These are phyloP conservation scores for Pheucticus melanocephalus DNA, from an alignment of 2,113 vertebrate species.

Conservation along the genomic window DNA sequence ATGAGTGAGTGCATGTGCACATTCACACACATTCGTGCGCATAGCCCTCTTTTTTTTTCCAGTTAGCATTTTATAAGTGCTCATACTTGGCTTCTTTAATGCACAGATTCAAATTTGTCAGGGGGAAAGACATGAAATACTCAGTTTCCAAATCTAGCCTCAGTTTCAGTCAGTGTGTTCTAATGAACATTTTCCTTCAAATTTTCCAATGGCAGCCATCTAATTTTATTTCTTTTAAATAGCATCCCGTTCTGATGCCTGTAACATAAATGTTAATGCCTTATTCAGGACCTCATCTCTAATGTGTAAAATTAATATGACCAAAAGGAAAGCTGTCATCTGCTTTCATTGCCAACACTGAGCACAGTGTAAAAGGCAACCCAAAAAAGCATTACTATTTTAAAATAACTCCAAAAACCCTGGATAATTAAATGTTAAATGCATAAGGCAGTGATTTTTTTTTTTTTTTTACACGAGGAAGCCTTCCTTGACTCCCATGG, in stretches of 20 bases:
- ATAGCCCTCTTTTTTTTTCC: neutral
- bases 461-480: neutral
- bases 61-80: neutral
- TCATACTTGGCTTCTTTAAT: neutral
- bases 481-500: rapidly evolving
- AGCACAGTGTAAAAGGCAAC: neutral
- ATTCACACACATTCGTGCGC: rapidly evolving
- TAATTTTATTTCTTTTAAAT: constrained; percentile 4
- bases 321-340: neutral
- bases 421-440: neutral
- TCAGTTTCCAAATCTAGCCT: neutral
- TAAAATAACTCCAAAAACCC: neutral
- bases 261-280: neutral
- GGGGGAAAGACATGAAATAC: neutral
- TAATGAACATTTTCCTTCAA: neutral
- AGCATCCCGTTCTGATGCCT: neutral
- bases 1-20: rapidly evolving
- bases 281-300: neutral
- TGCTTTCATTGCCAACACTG: neutral
- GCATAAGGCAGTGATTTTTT: neutral
- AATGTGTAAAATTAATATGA: neutral
- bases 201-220: neutral
- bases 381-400: neutral
- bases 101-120: neutral
- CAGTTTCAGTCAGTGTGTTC: neutral